Conservation (phyloP, 1,140 invertebrate species). For the Cryptotermes secundus region DNA sequence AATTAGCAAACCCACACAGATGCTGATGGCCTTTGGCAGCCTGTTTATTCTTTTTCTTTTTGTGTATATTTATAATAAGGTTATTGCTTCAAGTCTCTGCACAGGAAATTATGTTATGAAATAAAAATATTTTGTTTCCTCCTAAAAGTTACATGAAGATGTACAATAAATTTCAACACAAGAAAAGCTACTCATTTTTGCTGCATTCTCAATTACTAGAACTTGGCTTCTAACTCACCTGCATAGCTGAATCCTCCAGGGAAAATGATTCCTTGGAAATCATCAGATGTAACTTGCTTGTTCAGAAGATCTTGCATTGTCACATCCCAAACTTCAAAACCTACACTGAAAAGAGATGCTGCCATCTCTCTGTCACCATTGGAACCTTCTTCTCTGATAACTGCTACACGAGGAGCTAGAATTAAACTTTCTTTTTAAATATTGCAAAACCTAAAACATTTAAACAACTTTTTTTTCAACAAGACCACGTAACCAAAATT, state of each 20-base stretch:
- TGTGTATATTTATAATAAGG: too few relatives aligned
- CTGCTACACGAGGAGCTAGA: constrained; percentile 71
- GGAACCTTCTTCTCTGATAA: constrained; percentile 93
- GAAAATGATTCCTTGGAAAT: constrained; percentile 88
- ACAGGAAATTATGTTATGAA: background rate
- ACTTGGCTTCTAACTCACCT: constrained; percentile 53
- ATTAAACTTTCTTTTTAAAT: background rate
- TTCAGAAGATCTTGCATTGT: constrained; percentile 86
- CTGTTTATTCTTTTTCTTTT: too few relatives aligned
- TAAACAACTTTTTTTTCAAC: too few relatives aligned
- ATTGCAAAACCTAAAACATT: background rate
- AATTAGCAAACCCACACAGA: too few relatives aligned
- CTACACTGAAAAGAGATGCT: constrained; percentile 85
- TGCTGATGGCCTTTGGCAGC: too few relatives aligned
- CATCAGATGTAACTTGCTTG: constrained; percentile 67
- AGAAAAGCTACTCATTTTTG: too few relatives aligned
- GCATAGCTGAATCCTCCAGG: constrained; percentile 98
- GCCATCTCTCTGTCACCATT: constrained; percentile 98
- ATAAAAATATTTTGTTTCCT: constrained; percentile 20
- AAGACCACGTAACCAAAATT: too few relatives aligned
- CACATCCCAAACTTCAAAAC: constrained; percentile 90
- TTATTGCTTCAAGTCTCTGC: too few relatives aligned
- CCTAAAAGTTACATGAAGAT: background rate
- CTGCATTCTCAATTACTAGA: background rate
- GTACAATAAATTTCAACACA: too few relatives aligned